Percentiles rank a stretch among this genome's conserved stretches.
These are phyloP conservation scores for Bubalus kerabau DNA, from an alignment of 2,113 vertebrate genomes.

Conservation along the genomic window DNA sequence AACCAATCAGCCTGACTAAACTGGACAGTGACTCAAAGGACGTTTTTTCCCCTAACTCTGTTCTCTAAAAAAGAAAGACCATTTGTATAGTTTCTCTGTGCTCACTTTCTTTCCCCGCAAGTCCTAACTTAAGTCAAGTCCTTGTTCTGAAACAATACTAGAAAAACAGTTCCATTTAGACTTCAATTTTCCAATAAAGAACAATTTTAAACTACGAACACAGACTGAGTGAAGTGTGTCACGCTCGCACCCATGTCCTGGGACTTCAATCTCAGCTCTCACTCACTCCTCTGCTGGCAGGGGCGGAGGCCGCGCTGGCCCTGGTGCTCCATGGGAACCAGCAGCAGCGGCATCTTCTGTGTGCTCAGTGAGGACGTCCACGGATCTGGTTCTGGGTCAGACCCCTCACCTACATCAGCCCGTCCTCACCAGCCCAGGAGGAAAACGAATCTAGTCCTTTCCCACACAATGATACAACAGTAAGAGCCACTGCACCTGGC, in stretches of 20 bases:
- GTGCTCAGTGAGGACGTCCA: not conserved
- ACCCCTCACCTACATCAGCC: not conserved
- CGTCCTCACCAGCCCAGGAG: not conserved
- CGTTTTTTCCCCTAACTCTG: not conserved
- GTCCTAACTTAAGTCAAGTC: slow-evolving; percentile 25
- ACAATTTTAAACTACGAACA: not conserved
- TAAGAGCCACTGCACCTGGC: not conserved
- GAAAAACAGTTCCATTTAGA: slow-evolving; percentile 20
- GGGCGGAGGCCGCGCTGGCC: not conserved
- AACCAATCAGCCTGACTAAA: not conserved
- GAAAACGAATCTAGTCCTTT: not conserved
- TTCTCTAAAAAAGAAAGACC: not conserved
- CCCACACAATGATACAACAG: not conserved
- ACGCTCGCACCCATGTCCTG: not conserved
- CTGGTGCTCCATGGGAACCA: not conserved
- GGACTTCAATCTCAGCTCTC: not conserved
- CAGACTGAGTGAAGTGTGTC: not conserved
- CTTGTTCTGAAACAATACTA: slow-evolving; percentile 17
- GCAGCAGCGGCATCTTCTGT: not conserved
- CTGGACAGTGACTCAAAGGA: not conserved
- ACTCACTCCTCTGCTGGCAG: not conserved
- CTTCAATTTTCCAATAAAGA: slow-evolving; percentile 26
- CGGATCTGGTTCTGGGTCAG: not conserved
- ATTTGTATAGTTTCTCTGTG: not conserved
- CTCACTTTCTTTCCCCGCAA: not conserved